These are phyloP conservation scores for Lepidochrysops patricia DNA, from an alignment of 2,888 invertebrate genomes.

Conservation along the genomic window DNA sequence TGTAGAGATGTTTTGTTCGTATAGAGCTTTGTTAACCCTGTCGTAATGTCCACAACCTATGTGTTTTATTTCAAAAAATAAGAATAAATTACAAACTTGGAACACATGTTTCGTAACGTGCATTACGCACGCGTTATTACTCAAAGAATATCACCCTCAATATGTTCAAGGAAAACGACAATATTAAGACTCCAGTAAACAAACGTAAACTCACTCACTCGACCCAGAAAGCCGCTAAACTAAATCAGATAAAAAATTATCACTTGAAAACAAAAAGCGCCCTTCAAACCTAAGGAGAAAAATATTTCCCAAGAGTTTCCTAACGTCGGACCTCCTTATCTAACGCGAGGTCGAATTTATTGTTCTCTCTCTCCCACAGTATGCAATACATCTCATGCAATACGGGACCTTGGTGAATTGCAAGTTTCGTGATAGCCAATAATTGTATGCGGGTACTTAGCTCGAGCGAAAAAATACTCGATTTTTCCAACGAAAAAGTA, in stretches of 20 bases:
- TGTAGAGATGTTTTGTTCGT: neutral
- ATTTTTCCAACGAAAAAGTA: slow-evolving; percentile 16
- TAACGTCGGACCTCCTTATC: slow-evolving; percentile 56
- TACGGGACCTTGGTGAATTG: slow-evolving; percentile 69
- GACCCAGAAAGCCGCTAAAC: slow-evolving; percentile 49
- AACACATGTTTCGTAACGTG: neutral
- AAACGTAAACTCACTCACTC: slow-evolving; percentile 22
- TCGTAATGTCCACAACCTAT: neutral
- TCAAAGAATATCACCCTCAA: slow-evolving; percentile 10
- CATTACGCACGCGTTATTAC: neutral
- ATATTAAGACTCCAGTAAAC: slow-evolving; percentile 11
- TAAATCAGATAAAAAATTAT: slow-evolving; percentile 35
- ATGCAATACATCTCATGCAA: slow-evolving; percentile 72
- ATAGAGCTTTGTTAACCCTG: neutral
- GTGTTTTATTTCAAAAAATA: neutral
- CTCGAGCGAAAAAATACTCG: slow-evolving; percentile 35
- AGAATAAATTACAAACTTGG: neutral
- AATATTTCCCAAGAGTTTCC: slow-evolving; percentile 73
- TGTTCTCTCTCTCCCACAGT: slow-evolving; percentile 55
- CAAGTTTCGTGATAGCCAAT: slow-evolving; percentile 73
- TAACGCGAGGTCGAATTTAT: slow-evolving; percentile 52
- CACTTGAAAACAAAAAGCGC: slow-evolving; percentile 56
- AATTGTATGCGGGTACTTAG: slow-evolving; percentile 66
- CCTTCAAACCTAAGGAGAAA: slow-evolving; percentile 68
- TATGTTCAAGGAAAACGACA: slow-evolving; percentile 14